These are phyloP conservation scores for Plestiodon gilberti DNA, from an alignment of 2,113 vertebrate genomes.

Conservation along the genomic window DNA sequence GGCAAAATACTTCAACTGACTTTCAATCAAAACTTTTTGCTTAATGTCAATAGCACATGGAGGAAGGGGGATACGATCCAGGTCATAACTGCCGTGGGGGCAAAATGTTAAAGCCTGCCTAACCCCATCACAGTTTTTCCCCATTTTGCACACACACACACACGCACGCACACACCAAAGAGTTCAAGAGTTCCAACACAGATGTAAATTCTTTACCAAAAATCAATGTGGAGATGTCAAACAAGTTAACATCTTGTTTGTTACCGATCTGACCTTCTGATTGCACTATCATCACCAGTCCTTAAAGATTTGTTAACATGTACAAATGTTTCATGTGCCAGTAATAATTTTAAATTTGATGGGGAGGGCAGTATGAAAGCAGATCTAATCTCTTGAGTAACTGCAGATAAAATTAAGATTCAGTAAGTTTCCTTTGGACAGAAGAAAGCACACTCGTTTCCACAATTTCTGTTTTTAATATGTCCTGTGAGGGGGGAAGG, in stretches of 20 bases:
- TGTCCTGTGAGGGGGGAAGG: background rate
- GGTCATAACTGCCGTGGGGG: too few species aligned
- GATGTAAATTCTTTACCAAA: constrained; percentile 54
- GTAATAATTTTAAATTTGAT: constrained; percentile 1
- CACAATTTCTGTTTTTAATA: rapidly evolving
- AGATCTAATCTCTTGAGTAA: background rate
- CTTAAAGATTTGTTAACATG: constrained; percentile 40
- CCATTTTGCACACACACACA: background rate
- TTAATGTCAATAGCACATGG: too few species aligned
- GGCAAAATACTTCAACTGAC: too few species aligned
- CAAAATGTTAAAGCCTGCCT: too few species aligned
- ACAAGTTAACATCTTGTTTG: too few species aligned
- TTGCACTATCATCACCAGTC: constrained; percentile 44
- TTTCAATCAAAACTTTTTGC: too few species aligned
- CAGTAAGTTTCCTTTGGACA: background rate
- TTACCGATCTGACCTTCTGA: constrained; percentile 46
- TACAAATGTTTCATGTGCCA: constrained; percentile 46
- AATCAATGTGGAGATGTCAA: constrained; percentile 58
- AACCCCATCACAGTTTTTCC: too few species aligned
- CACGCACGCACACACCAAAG: background rate
- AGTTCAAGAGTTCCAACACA: constrained; percentile 34
- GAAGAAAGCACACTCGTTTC: background rate
- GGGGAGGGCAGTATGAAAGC: background rate
- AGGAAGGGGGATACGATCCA: too few species aligned
- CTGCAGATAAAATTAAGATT: background rate